Conservation (phyloP, 2,113 vertebrate species). For the Lates calcarifer region DNA sequence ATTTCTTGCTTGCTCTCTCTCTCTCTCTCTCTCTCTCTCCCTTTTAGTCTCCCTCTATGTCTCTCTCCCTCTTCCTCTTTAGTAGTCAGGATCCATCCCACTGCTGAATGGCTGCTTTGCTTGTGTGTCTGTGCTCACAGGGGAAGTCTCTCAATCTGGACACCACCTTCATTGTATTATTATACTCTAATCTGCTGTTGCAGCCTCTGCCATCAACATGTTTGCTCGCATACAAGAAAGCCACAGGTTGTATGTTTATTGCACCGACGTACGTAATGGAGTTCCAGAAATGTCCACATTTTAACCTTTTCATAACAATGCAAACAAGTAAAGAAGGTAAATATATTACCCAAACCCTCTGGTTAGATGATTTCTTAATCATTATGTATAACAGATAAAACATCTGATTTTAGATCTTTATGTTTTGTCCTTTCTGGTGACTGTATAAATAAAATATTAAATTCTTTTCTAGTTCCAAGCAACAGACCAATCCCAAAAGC, state of each 20-base stretch:
- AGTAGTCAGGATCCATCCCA: slow-evolving; percentile 90
- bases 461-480: background rate
- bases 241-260: slow-evolving; percentile 74
- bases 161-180: slow-evolving; percentile 62
- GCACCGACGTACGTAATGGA: slow-evolving; percentile 1
- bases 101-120: slow-evolving; percentile 86
- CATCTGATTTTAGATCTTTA: background rate
- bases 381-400: background rate
- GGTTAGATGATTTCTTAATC: background rate
- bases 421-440: background rate
- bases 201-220: slow-evolving; percentile 35
- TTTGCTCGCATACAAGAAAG: slow-evolving; percentile 32
- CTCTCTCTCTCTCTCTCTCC: slow-evolving; percentile 51
- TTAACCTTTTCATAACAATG: slow-evolving; percentile 17
- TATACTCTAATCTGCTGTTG: slow-evolving; percentile 48
- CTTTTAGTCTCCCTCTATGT: slow-evolving; percentile 36
- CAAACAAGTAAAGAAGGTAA: background rate
- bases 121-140: slow-evolving; percentile 78
- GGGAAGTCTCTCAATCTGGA: slow-evolving; percentile 75
- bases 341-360: background rate
- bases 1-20: slow-evolving; percentile 60
- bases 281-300: slow-evolving; percentile 9
- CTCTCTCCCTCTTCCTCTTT: slow-evolving; percentile 82
- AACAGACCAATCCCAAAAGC: slow-evolving; percentile 14
- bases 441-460: background rate